These are phyloP conservation scores for Hypocryptadius cinnamomeus DNA, from an alignment of 2,113 vertebrate species.

Conservation along the genomic window DNA sequence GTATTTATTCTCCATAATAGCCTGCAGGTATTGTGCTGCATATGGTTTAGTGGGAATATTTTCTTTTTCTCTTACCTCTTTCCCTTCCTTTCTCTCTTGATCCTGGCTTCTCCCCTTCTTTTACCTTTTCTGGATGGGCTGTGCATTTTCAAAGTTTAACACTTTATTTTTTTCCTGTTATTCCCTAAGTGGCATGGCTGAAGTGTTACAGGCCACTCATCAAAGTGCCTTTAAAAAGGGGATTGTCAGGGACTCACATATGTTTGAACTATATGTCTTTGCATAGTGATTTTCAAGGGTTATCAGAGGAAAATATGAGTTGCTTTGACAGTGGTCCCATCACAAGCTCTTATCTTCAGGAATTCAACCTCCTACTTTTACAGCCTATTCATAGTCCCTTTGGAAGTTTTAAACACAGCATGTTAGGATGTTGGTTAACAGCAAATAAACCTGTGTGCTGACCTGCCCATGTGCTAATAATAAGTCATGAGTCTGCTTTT, in stretches of 20 bases:
- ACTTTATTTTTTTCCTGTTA: not conserved
- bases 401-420: constrained; percentile 29
- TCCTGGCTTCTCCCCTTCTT: not conserved
- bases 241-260: not conserved
- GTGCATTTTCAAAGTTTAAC: not conserved
- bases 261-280: not conserved
- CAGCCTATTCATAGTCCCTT: constrained; percentile 30
- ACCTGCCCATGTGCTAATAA: constrained; percentile 63
- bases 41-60: not conserved
- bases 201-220: not conserved
- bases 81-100: not conserved
- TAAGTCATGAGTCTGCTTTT: constrained; percentile 52
- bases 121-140: not conserved
- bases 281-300: not conserved
- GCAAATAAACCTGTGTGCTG: constrained; percentile 46
- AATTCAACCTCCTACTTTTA: constrained; percentile 44
- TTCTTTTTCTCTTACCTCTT: not conserved
- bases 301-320: not conserved
- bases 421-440: constrained; percentile 50
- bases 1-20: not conserved
- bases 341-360: constrained; percentile 24
- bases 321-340: constrained; percentile 23
- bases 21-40: not conserved
- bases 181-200: not conserved
- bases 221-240: not conserved